phyloP scores from a whole-genome alignment of 2,797 vertebrate species.

The Chrosomus eos region DNA sequence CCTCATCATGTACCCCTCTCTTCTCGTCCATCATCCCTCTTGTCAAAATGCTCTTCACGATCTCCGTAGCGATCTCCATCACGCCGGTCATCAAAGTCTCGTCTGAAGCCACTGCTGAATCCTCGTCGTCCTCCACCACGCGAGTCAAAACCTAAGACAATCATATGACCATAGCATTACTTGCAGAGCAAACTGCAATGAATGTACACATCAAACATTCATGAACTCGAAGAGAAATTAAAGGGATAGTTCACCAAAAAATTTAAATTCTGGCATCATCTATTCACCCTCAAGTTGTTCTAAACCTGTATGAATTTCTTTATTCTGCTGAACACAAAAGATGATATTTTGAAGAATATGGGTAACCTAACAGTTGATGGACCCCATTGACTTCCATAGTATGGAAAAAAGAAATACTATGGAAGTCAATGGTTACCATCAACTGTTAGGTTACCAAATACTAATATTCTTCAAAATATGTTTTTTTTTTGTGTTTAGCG shows the following conservation, averaged over 20 bases:
- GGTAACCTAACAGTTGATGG: neutral
- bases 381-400: too few relatives aligned
- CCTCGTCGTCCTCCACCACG: conserved; percentile 84
- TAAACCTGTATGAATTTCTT: neutral
- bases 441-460: too few relatives aligned
- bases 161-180: neutral
- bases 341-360: neutral
- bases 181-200: neutral
- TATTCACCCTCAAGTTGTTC: neutral
- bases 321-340: neutral
- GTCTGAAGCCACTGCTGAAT: conserved; percentile 89
- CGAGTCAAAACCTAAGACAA: conserved; percentile 74
- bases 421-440: neutral
- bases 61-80: conserved; percentile 82
- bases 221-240: neutral
- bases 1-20: conserved; percentile 80
- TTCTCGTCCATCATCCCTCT: conserved; percentile 85
- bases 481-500: neutral
- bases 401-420: too few relatives aligned
- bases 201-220: neutral
- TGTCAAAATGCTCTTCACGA: conserved; percentile 76
- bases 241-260: neutral
- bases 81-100: conserved; percentile 80
- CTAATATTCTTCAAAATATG: neutral
- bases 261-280: accelerated